Base-by-base conservation (phyloP, 2,888 invertebrate species). In the Keiferia lycopersicella region DNA sequence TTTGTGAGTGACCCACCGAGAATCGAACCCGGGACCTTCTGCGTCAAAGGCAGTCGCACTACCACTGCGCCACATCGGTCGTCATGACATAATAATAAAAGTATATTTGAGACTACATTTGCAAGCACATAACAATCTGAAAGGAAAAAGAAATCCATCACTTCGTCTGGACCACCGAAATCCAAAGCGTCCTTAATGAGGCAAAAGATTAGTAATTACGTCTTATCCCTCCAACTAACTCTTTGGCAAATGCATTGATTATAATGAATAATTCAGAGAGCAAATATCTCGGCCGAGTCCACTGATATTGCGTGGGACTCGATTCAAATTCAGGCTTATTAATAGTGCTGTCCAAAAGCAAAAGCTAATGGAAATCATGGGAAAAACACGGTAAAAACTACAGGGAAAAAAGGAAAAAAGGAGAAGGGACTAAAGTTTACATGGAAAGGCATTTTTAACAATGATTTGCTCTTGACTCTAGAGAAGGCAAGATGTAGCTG, bases 191-290 rank as follows among this genome's bases (percentile, higher is more conserved):
- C 22, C 51, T 22, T 26, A 53, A 53, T 53, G 51, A 53, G 22
- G 51, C 51, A 53, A 53, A 53, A 53, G 51, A 53, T 59, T 41
- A 59, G 22, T 59, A 59, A 59, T 30, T 20, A 56, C 16, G 30
- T 16, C 56, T 56, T 56, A 56, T 56, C 56, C 56, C 7, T 67
- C 68, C 20, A 59, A 16, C 12, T 59, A 59, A 41, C 20, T n/a
- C 59, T 51, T 38, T 53, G 61, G 73, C 83, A 86, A 84, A 82
- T 86, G 87, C 85, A 84, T 80, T 86, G 85, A 87, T 87, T 86
- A 87, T 82, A 84, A 88, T 88, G 88, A 88, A 88, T 88, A 78
- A 88, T 88, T 87, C 88, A 88, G 82, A 72, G 68, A 63, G 82
- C 78, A 80, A 82, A 82, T 83, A 72, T 77, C 77, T 68, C 65